A percentile compares a stretch with the other conserved stretches of the same genome.
These are phyloP conservation scores for Acrobeloides nanus DNA, from an alignment of 2,888 invertebrate genomes.

Conservation along the genomic window DNA sequence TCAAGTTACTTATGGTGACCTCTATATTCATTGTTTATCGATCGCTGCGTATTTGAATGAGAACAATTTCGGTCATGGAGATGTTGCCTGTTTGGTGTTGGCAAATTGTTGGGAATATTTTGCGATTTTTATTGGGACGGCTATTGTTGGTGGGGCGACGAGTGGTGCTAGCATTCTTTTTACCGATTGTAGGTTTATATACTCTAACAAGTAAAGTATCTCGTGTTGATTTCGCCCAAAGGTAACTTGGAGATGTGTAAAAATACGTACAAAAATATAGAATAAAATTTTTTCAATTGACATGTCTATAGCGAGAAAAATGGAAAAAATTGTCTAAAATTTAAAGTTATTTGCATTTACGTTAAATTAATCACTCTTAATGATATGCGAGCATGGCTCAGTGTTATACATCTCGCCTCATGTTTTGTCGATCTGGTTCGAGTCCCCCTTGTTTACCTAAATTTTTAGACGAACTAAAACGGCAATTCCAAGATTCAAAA, in stretches of 20 bases:
- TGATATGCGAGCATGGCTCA: no score
- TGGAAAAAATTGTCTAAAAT: background rate
- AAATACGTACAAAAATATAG: background rate
- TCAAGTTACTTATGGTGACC: slow-evolving; percentile 15
- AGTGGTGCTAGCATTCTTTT: slow-evolving; percentile 42
- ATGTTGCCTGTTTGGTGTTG: slow-evolving; percentile 37
- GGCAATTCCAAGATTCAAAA: slow-evolving; percentile 30
- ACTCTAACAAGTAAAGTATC: background rate
- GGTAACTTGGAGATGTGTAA: background rate
- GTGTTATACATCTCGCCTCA: no score
- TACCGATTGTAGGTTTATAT: slow-evolving; percentile 33
- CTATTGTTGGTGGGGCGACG: slow-evolving; percentile 33
- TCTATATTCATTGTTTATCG: no score
- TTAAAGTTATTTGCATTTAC: background rate
- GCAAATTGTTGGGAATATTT: slow-evolving; percentile 35
- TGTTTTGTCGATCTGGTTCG: background rate
- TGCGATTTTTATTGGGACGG: slow-evolving; percentile 24
- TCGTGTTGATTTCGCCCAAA: background rate
- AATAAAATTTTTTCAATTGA: background rate
- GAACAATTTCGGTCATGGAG: slow-evolving; percentile 24
- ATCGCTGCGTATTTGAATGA: slow-evolving; percentile 26
- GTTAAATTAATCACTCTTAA: no score
- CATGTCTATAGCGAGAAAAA: background rate
- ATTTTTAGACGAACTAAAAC: slow-evolving; percentile 29
- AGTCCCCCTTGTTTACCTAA: background rate